Evolutionary conservation across 2,113 vertebrate genomes (phyloP), one percentile per base, ranked within the genome.

Genomic region (Trogon melanurus): DNA sequence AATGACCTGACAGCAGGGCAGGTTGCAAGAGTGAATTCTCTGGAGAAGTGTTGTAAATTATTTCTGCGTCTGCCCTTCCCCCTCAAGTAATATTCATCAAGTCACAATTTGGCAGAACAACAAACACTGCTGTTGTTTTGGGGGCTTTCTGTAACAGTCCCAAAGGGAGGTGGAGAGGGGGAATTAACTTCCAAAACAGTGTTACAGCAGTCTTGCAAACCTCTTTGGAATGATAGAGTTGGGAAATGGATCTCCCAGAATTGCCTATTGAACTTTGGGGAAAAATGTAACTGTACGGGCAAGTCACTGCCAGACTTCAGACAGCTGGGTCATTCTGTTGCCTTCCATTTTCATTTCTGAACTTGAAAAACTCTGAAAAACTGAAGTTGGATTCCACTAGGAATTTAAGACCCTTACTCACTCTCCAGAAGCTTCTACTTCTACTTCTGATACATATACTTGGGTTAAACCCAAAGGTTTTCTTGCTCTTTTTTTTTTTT

Each of bases 21-120:
- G 75, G 96, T 89, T 96, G 75, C 89, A 92, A 96, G 95, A 95
- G 87, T 53, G 76, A 72, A 92, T 61, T 73, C 88, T 96, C 91
- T 93, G 51, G 86, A 89, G 85, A 72, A 74, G 76, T 51, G 38
- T 48, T 89, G 34, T 79, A 89, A 93, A 79, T 96, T 93, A 91
- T 89, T 84, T 91, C 47, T 92, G 26, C 82, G 36, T 79, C 87
- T 75, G 56, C 84, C 81, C 78, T 94, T 87, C 58, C 45, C 54
- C 70, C 36, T 89, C 41, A 53, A 71, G 61, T 90, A 91, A 92
- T 36, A 89, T 78, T 88, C 34, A 86, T 92, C 72, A 83, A 86
- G 4, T 85, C 53, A 65, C 30, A 32, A 61, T 92, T 89, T 97
- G 94, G 94, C 85, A 96, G 70, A 86, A 61, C 80, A 90, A 78